phyloP scores from a whole-genome alignment of 2,113 vertebrate species.

The Willisornis vidua region DNA sequence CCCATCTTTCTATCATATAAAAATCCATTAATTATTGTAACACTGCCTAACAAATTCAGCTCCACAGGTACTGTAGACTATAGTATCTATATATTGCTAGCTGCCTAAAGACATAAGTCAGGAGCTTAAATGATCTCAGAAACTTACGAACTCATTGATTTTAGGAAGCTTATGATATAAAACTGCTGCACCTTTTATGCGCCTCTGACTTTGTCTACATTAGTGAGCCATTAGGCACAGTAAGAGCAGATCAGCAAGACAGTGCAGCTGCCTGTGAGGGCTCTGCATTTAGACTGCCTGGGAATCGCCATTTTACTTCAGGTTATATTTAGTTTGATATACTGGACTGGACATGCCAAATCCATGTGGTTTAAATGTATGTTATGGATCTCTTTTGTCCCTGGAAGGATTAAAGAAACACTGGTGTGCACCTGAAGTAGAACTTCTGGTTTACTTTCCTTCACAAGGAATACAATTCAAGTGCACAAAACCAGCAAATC shows the following conservation, averaged over 20 bases:
- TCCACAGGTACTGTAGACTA: neutral
- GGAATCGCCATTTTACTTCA: neutral
- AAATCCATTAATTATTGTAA: slow-evolving; percentile 38
- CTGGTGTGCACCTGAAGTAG: neutral
- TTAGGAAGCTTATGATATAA: slow-evolving; percentile 6
- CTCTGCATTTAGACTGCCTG: neutral
- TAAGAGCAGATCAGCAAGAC: neutral
- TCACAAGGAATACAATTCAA: neutral
- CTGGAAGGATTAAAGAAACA: neutral
- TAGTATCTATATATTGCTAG: neutral
- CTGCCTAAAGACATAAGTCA: neutral
- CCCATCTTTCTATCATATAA: slow-evolving; percentile 17
- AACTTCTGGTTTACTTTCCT: neutral
- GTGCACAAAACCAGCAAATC: neutral
- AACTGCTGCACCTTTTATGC: neutral
- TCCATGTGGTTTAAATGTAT: neutral
- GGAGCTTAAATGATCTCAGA: slow-evolving; percentile 14
- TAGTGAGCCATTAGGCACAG: neutral
- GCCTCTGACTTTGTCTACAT: neutral
- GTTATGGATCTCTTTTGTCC: neutral
- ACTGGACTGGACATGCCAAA: neutral
- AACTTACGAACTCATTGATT: slow-evolving; percentile 23
- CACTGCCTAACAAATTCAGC: neutral
- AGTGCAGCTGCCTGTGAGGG: neutral
- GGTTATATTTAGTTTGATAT: neutral